phyloP scores from a whole-genome alignment of 2,797 vertebrate species.

The Phoxinus dragarum region DNA sequence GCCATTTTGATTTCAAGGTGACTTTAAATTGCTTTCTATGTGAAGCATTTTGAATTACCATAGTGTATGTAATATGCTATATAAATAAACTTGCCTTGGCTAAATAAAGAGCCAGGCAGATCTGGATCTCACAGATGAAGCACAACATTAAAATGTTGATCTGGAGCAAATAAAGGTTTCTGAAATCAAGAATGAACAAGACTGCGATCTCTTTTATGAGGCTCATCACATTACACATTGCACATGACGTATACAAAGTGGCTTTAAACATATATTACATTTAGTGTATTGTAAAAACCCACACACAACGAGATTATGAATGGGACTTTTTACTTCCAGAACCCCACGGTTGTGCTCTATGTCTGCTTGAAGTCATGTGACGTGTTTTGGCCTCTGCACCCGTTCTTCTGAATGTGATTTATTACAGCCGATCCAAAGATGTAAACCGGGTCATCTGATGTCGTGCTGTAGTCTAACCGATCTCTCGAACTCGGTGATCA shows the following conservation, averaged over 20 bases:
- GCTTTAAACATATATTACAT: too few species aligned
- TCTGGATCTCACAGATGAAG: not conserved
- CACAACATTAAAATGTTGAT: not conserved
- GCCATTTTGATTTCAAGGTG: not conserved
- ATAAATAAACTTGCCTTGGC: too few species aligned
- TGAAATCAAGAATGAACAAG: not conserved
- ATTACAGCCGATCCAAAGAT: not conserved
- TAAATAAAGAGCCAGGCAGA: not conserved
- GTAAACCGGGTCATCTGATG: not conserved
- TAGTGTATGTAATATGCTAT: too few species aligned
- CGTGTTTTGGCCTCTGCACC: not conserved
- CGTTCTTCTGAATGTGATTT: not conserved
- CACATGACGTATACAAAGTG: not conserved
- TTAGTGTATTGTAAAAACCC: not conserved
- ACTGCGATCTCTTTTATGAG: not conserved
- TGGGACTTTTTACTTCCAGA: not conserved
- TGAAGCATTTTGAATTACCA: too few species aligned
- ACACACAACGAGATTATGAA: accelerated
- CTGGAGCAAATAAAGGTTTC: not conserved
- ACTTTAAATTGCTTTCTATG: not conserved
- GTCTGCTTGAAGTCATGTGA: constrained; percentile 17
- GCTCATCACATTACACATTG: not conserved
- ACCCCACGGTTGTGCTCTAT: not conserved
- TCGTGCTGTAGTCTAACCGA: constrained; percentile 8
- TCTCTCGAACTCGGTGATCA: constrained; percentile 24